Conservation (phyloP, 2,113 vertebrate genomes). For the Podiceps cristatus region DNA sequence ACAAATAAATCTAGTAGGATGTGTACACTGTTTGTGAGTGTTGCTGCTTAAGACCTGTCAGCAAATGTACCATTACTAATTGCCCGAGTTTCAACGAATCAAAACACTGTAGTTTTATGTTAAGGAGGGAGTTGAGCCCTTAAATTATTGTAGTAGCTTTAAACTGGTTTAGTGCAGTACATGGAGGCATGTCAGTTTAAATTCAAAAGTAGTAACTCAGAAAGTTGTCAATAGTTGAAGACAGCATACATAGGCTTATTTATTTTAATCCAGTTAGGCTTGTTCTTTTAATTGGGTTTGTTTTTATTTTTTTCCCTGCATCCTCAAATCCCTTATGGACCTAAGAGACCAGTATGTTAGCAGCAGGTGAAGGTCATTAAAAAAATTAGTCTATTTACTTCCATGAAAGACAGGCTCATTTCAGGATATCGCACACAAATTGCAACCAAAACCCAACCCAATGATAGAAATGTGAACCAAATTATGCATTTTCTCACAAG, state of each 20-base stretch:
- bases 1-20: slow-evolving; percentile 44
- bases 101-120: neutral
- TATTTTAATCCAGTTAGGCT: neutral
- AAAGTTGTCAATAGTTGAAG: neutral
- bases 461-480: neutral
- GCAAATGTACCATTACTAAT: slow-evolving; percentile 31
- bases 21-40: neutral
- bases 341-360: neutral
- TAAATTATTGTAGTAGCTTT: neutral
- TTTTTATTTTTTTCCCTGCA: neutral
- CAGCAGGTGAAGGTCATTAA: neutral
- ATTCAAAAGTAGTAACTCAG: neutral
- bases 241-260: neutral
- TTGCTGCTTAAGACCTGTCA: slow-evolving; percentile 31
- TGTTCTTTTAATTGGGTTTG: neutral
- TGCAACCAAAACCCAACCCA: neutral
- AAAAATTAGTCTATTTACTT: neutral
- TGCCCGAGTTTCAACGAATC: neutral
- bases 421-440: neutral
- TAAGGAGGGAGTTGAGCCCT: neutral
- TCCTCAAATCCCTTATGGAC: neutral
- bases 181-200: neutral
- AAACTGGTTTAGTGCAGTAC: neutral
- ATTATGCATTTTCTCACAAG: neutral
- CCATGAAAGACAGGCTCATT: neutral